Conservation (phyloP, 1,140 invertebrate species). For the Drosophila busckii region DNA sequence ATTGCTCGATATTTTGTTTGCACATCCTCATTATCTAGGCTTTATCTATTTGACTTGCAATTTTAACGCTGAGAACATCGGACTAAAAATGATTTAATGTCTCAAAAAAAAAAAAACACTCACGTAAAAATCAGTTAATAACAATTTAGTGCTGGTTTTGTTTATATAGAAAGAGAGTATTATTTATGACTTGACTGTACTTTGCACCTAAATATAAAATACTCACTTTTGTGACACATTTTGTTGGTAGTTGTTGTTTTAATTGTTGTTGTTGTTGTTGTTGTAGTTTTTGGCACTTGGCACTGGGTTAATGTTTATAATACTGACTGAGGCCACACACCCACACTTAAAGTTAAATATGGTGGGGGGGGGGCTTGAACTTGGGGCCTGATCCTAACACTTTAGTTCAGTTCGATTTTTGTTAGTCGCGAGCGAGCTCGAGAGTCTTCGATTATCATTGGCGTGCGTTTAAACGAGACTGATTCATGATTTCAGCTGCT, state of each 20-base stretch:
- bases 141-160: too few species aligned
- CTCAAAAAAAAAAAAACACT: too few species aligned
- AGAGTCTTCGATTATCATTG: conserved; percentile 62
- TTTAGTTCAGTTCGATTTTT: background rate
- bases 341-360: too few species aligned
- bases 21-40: background rate
- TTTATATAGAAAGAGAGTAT: too few species aligned
- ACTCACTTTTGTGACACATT: conserved; percentile 58
- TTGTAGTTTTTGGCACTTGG: background rate
- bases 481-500: conserved; percentile 57
- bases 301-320: conserved; percentile 5
- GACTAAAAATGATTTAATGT: conserved; percentile 27
- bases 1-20: conserved; percentile 1
- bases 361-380: too few species aligned
- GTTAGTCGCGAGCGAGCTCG: conserved; percentile 6
- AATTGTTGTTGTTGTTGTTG: conserved; percentile 6
- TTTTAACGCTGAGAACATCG: conserved; percentile 22
- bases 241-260: conserved; percentile 6
- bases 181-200: too few species aligned
- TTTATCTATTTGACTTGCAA: background rate
- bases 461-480: conserved; percentile 69
- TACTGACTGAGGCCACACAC: conserved; percentile 2
- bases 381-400: background rate
- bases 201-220: conserved; percentile 5
- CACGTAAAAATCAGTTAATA: too few species aligned